Evolutionary conservation across 2,113 vertebrate species (phyloP), one percentile per base, ranked within the genome.

Genomic region (Siphamia tubifer): DNA sequence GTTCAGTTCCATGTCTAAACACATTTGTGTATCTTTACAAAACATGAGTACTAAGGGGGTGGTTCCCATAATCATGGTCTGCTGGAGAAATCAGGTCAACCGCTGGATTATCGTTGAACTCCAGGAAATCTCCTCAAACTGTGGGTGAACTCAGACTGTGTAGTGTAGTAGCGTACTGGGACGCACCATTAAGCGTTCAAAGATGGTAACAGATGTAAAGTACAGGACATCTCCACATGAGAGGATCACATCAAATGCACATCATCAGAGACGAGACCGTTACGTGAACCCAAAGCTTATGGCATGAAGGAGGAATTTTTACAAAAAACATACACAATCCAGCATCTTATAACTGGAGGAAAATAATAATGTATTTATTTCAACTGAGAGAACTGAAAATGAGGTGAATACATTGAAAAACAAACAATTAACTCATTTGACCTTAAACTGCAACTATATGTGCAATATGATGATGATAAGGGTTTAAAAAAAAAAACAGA

Each of bases 51-150:
- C 42, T 19, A 19, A 13, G 47, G 44, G 63, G 31, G 19, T 27
- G 43, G 42, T 60, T 61, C 34, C n/a, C n/a, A n/a, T n/a, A 32
- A 43, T 55, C 15, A 42, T 8, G 3, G 23, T 67, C 35, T 1
- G 7, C 38, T 4, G 24, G 27, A 54, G 52, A 65, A 90, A 85
- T 70, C 72, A 80, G 82, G 80, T 82, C 84, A 79, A 48, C 67
- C 40, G 3, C 21, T 57, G 62, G 80, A 82, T 75, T 82, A 85
- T 15, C 5, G 3, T 62, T 57, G 70, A 86, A 83, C 81, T 73
- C 47, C 34, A 81, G 67, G 74, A 83, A 79, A 84, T 77, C 70
- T 60, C 56, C 44, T 58, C 60, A 82, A 84, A 86, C 84, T 86
- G 62, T 48, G 63, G 20, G 13, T 83, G 83, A 86, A 86, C 81